Conservation (phyloP, 2,113 vertebrate genomes). For the Sinocyclocheilus anophthalmus region DNA sequence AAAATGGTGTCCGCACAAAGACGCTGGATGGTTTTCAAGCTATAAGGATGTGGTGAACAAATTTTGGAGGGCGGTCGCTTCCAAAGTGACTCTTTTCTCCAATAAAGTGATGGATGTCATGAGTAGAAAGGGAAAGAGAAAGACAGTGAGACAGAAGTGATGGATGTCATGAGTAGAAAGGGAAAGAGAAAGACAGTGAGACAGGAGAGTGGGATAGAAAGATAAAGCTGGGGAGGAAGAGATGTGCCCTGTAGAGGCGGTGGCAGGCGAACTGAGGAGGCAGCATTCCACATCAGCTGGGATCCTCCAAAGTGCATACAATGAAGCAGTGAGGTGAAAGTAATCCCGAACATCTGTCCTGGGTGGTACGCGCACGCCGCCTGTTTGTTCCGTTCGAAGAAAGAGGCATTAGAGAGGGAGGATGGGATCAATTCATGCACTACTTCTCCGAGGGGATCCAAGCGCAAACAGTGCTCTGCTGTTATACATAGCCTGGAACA, state of each 20-base stretch:
- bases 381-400: conserved; percentile 57
- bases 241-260: conserved; percentile 34
- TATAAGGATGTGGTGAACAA: background rate
- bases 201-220: conserved; percentile 24
- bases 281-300: conserved; percentile 55
- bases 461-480: conserved; percentile 46
- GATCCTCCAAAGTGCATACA: conserved; percentile 50
- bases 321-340: conserved; percentile 57
- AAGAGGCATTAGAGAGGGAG: conserved; percentile 51
- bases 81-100: conserved; percentile 22
- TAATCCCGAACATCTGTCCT: conserved; percentile 64
- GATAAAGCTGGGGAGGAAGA: conserved; percentile 38
- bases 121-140: conserved; percentile 28
- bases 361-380: conserved; percentile 32
- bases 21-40: background rate
- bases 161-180: conserved; percentile 40
- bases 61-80: conserved; percentile 36
- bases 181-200: conserved; percentile 31
- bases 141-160: conserved; percentile 40
- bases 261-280: conserved; percentile 25
- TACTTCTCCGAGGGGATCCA: conserved; percentile 70
- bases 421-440: conserved; percentile 69
- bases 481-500: conserved; percentile 63
- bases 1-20: background rate
- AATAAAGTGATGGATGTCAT: conserved; percentile 41